These are phyloP conservation scores for Parnassius apollo DNA, from an alignment of 2,888 invertebrate species.

Conservation along the genomic window DNA sequence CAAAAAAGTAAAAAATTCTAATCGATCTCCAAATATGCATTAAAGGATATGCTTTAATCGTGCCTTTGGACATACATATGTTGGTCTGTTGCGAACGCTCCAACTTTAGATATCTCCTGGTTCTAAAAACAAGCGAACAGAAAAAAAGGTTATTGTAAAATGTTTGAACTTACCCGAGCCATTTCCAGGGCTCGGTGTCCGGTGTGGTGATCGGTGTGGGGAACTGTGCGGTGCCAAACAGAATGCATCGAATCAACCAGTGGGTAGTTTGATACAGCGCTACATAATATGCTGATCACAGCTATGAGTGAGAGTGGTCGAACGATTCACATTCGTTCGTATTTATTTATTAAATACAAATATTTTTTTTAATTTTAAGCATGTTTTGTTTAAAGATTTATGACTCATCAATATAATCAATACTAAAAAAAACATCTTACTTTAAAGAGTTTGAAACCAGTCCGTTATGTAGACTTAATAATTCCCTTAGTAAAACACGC, in stretches of 20 bases:
- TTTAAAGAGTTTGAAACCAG: too few relatives aligned
- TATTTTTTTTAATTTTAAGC: too few relatives aligned
- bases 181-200: slow-evolving; percentile 94
- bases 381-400: too few relatives aligned
- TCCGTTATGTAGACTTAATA: too few relatives aligned
- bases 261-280: background rate
- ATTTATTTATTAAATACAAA: too few relatives aligned
- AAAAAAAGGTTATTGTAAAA: slow-evolving; percentile 5
- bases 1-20: background rate
- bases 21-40: background rate
- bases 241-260: slow-evolving; percentile 26
- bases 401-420: too few relatives aligned
- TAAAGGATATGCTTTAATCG: background rate
- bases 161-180: slow-evolving; percentile 88
- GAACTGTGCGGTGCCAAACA: slow-evolving; percentile 82
- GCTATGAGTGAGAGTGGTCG: too few relatives aligned
- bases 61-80: slow-evolving; percentile 10
- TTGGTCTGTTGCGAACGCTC: background rate
- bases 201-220: slow-evolving; percentile 92
- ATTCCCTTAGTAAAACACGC: background rate
- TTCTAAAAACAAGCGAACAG: slow-evolving; percentile 6
- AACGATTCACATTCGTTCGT: too few relatives aligned
- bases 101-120: slow-evolving; percentile 25
- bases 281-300: too few relatives aligned
- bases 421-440: too few relatives aligned